phyloP scores from a whole-genome alignment of 2,888 invertebrate species.

The Dasypogon diadema region DNA sequence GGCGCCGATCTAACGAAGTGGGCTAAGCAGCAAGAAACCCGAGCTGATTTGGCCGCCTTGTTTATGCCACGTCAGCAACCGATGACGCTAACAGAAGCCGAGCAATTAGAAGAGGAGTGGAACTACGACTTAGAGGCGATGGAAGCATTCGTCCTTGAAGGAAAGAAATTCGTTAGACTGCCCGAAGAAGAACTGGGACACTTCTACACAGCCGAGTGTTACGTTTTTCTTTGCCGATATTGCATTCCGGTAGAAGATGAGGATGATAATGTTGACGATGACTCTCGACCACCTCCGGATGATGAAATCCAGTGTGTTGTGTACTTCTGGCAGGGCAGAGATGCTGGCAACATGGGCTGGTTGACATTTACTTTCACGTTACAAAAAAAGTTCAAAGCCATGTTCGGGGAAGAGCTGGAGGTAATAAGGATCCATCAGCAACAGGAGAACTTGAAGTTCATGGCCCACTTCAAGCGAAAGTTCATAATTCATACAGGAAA shows the following conservation, averaged over 20 bases:
- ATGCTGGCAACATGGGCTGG: slow-evolving; percentile 99
- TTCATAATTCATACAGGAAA: slow-evolving; percentile 94
- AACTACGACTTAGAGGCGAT: slow-evolving; percentile 98
- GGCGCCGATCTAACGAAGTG: slow-evolving; percentile 95
- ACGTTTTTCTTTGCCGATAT: slow-evolving; percentile 97
- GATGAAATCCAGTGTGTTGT: slow-evolving; percentile 89
- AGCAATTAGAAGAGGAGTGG: slow-evolving; percentile 93
- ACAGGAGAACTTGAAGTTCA: slow-evolving; percentile 97
- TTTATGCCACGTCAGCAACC: slow-evolving; percentile 95
- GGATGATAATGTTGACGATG: slow-evolving; percentile 71
- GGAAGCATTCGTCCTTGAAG: slow-evolving; percentile 97
- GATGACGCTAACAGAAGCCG: slow-evolving; percentile 87
- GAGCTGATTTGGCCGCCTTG: slow-evolving; percentile 92
- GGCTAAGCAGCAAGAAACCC: slow-evolving; percentile 90
- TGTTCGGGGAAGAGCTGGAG: slow-evolving; percentile 91
- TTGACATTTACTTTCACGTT: slow-evolving; percentile 97
- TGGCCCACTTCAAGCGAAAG: slow-evolving; percentile 95
- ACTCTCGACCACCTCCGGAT: slow-evolving; percentile 63
- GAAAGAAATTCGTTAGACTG: slow-evolving; percentile 95
- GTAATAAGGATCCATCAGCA: slow-evolving; percentile 97
- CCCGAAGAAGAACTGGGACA: slow-evolving; percentile 93
- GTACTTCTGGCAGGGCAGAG: slow-evolving; percentile 99
- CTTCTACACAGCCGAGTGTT: slow-evolving; percentile 95
- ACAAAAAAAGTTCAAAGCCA: slow-evolving; percentile 89
- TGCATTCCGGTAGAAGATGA: slow-evolving; percentile 82